Evolutionary conservation across 2,797 vertebrate genomes (phyloP), one percentile per base, ranked within the genome.

Genomic region (Enteromius treurensis): DNA sequence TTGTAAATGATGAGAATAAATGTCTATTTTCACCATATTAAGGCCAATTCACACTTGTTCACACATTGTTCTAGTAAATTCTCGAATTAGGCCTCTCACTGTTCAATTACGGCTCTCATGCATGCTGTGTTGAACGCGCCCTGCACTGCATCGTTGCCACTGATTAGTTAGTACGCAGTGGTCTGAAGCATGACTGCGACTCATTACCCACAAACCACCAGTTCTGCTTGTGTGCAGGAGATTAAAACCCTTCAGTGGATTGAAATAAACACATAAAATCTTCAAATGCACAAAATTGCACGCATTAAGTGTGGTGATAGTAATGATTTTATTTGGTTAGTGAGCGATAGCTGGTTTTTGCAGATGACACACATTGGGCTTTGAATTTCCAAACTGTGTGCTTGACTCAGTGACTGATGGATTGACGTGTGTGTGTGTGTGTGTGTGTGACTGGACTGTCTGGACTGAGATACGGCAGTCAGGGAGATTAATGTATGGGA

Each of bases 401-500:
- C 76, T 77, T 74, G 51, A 70, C 23, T 53, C 15, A 2, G 64
- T 81, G 88, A 89, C 84, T 80, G 84, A 87, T 86, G 77, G 77
- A 75, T 81, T 84, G 79, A 80, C 78, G 37, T 32, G 53, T 80
- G 13, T 80, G 45, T 80, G 85, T 80, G 85, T 32, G 51, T 80
- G 45, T 80, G 85, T 80, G 81, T 83, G 81, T 55, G 32, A 40
- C 69, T 78, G 74, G 45, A 75, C 62, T 81, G 78, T 82, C 81
- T 84, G 84, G 87, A 67, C 55, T 60, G 84, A 87, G 62, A 84
- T 84, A 82, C 51, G 75, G 40, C 53, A 37, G 86, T 81, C 79
- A 26, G 51, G 77, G 79, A 88, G 84, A 86, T 88, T 82, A 86
- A 88, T 88, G 79, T 86, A 76, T 69, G 65, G 80, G 84, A 79